These are phyloP conservation scores for Hippocampus abdominalis DNA, from an alignment of 2,113 vertebrate genomes.

Conservation along the genomic window DNA sequence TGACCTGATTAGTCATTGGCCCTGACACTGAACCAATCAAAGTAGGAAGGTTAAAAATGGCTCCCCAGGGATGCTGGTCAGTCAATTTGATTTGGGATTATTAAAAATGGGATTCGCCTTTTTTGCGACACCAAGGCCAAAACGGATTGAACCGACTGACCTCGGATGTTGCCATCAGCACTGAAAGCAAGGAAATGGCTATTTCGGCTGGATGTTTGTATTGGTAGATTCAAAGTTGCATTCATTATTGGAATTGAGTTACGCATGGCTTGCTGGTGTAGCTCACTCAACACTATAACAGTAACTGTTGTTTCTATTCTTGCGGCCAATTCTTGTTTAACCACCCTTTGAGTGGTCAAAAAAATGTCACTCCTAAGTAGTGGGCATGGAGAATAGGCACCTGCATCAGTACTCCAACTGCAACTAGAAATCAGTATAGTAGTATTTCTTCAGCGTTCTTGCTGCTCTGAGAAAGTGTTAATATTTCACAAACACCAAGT, in stretches of 20 bases:
- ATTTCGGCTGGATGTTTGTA: conserved; percentile 34
- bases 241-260: conserved; percentile 23
- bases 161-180: conserved; percentile 45
- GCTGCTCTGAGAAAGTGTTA: conserved; percentile 38
- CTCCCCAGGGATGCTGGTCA: conserved; percentile 42
- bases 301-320: conserved; percentile 8
- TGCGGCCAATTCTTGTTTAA: conserved; percentile 8
- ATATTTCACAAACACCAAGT: conserved; percentile 40
- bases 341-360: background rate
- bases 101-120: conserved; percentile 57
- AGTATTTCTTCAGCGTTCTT: conserved; percentile 15
- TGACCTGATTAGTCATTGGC: conserved; percentile 58
- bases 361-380: background rate
- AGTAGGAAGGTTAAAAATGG: conserved; percentile 53
- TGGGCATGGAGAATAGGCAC: background rate
- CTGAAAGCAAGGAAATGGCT: conserved; percentile 24
- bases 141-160: conserved; percentile 38
- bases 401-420: background rate
- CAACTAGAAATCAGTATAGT: background rate
- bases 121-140: conserved; percentile 51
- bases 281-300: conserved; percentile 12
- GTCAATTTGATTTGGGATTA: conserved; percentile 58
- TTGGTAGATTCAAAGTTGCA: conserved; percentile 33
- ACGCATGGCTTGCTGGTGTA: conserved; percentile 13
- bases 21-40: conserved; percentile 56